Evolutionary conservation across 1,140 invertebrate genomes (phyloP).

Genomic region (Melitaea cinxia): DNA sequence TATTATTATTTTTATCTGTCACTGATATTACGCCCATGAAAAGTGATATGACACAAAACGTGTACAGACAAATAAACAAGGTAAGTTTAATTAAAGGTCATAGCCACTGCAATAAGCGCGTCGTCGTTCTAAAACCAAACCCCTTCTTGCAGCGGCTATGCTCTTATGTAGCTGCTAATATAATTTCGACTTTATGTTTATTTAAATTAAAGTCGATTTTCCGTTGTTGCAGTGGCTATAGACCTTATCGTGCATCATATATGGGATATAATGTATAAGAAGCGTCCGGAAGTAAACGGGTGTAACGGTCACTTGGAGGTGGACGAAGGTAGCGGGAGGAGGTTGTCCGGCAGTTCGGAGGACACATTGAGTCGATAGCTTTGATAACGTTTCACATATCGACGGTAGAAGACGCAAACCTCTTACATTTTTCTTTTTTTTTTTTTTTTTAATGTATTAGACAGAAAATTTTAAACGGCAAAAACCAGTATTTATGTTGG

Average conservation of each 20-base stretch:
- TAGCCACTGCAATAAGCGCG: conserved; percentile 77
- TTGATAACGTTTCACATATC: neutral
- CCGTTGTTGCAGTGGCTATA: conserved; percentile 97
- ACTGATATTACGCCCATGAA: neutral
- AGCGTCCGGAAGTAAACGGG: conserved; percentile 67
- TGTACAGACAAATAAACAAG: conserved; percentile 31
- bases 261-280: conserved; percentile 94
- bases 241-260: conserved; percentile 99
- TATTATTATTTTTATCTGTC: too few relatives aligned
- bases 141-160: conserved; percentile 77
- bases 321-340: conserved; percentile 52
- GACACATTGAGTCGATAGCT: conserved; percentile 78
- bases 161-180: conserved; percentile 67
- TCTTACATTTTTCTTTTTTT: too few relatives aligned
- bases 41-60: neutral
- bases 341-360: conserved; percentile 72
- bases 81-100: conserved; percentile 65
- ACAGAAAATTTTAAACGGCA: too few relatives aligned
- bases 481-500: too few relatives aligned
- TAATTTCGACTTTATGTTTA: conserved; percentile 37
- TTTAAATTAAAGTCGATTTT: conserved; percentile 55
- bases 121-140: conserved; percentile 11
- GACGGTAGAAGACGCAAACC: too few relatives aligned
- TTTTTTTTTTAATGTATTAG: too few relatives aligned
- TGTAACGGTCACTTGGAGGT: conserved; percentile 81